phyloP scores from a whole-genome alignment of 2,797 vertebrate genomes.

The Pygocentrus nattereri region DNA sequence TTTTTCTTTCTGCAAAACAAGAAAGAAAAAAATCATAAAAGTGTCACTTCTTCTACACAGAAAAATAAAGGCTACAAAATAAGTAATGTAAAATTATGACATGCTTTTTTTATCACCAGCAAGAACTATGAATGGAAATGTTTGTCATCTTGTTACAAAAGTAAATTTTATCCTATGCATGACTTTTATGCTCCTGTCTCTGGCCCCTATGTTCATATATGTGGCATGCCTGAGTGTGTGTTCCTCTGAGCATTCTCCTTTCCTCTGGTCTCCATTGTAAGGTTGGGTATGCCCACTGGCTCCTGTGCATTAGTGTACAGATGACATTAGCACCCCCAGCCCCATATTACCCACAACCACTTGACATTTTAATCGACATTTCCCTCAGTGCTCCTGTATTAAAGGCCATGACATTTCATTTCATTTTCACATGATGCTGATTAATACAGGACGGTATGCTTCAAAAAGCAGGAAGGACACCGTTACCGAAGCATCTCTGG shows the following conservation, averaged over 20 bases:
- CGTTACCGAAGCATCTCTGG: slow-evolving; percentile 62
- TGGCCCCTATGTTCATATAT: too few relatives aligned
- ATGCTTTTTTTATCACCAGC: too few relatives aligned
- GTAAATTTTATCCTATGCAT: too few relatives aligned
- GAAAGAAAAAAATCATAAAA: too few relatives aligned
- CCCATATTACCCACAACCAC: slow-evolving; percentile 81
- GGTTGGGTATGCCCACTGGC: slow-evolving; percentile 79
- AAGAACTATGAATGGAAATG: too few relatives aligned
- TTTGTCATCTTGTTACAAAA: too few relatives aligned
- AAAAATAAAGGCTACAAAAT: too few relatives aligned
- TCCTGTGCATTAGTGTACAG: slow-evolving; percentile 65
- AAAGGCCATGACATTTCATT: slow-evolving; percentile 88
- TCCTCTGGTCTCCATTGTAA: slow-evolving; percentile 68
- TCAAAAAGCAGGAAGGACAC: slow-evolving; percentile 67
- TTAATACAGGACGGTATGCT: slow-evolving; percentile 83
- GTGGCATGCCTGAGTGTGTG: neutral
- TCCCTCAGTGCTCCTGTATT: slow-evolving; percentile 84
- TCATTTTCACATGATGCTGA: slow-evolving; percentile 85
- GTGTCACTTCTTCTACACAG: too few relatives aligned
- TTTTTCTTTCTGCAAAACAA: too few relatives aligned
- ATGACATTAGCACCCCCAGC: slow-evolving; percentile 79
- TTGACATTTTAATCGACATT: slow-evolving; percentile 89
- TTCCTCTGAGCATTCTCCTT: neutral
- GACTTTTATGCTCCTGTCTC: too few relatives aligned
- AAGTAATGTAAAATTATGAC: too few relatives aligned